A percentile compares a stretch with the other conserved stretches of the same genome.
Conservation (phyloP, 2,888 invertebrate species). For the Pogonocherus hispidulus region DNA sequence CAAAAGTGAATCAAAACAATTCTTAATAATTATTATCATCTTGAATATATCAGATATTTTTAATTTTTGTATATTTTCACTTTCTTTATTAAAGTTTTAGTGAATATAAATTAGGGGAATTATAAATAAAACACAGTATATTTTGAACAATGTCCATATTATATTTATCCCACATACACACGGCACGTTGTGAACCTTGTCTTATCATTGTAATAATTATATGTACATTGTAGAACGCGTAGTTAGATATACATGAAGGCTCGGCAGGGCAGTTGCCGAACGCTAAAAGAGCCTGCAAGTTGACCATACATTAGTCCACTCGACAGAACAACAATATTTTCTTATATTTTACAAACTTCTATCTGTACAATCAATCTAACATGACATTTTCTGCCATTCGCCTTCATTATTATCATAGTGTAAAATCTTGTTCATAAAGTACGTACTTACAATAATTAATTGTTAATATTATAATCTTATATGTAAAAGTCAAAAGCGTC, state of each 20-base stretch:
- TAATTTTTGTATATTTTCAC: too few species aligned
- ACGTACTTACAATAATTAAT: constrained; percentile 69
- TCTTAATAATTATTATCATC: too few species aligned
- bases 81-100: too few species aligned
- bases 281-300: constrained; percentile 73
- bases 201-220: constrained; percentile 83
- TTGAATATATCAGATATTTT: too few species aligned
- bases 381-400: constrained; percentile 62
- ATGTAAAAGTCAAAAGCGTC: constrained; percentile 70
- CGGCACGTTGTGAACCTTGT: constrained; percentile 93
- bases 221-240: constrained; percentile 80
- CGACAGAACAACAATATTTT: constrained; percentile 67
- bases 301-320: constrained; percentile 49
- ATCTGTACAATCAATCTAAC: constrained; percentile 70
- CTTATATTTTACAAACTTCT: constrained; percentile 67
- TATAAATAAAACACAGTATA: constrained; percentile 63
- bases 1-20: too few species aligned
- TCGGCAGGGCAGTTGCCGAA: constrained; percentile 65
- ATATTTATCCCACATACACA: constrained; percentile 88
- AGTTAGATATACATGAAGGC: constrained; percentile 79
- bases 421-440: constrained; percentile 71
- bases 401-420: constrained; percentile 68
- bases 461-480: constrained; percentile 67
- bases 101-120: not conserved
- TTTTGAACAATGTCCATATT: constrained; percentile 91